Evolutionary conservation across 2,888 invertebrate genomes (phyloP).

Genomic region (Coecobrya sp.): DNA sequence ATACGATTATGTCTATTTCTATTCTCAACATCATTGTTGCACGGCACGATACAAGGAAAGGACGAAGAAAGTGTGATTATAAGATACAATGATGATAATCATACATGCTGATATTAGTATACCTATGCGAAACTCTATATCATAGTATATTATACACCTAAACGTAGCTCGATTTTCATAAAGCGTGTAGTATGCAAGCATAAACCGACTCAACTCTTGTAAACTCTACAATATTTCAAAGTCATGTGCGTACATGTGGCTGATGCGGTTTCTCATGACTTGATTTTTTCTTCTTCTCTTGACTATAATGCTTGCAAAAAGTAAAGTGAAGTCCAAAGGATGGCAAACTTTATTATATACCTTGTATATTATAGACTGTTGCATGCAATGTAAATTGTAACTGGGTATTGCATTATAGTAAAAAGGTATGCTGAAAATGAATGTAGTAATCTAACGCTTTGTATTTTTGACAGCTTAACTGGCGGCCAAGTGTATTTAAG

Average conservation of each 20-base stretch:
- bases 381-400: background rate
- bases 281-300: constrained; percentile 5
- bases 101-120: constrained; percentile 5
- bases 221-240: constrained; percentile 26
- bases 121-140: background rate
- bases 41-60: constrained; percentile 22
- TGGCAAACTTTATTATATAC: constrained; percentile 38
- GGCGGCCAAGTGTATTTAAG: constrained; percentile 75
- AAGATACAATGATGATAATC: constrained; percentile 19
- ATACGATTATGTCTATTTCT: background rate
- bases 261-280: constrained; percentile 34
- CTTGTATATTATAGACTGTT: constrained; percentile 10
- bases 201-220: background rate
- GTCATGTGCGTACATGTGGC: constrained; percentile 46
- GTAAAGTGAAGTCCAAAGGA: constrained; percentile 7
- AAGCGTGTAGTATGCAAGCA: background rate
- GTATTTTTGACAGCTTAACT: constrained; percentile 81
- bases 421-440: constrained; percentile 47
- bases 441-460: constrained; percentile 51
- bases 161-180: background rate
- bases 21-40: background rate
- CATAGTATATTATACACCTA: background rate
- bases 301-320: constrained; percentile 11
- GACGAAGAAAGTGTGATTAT: constrained; percentile 63
- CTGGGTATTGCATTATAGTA: background rate